These are phyloP conservation scores for Eleginops maclovinus DNA, from an alignment of 2,113 vertebrate genomes.

Conservation along the genomic window DNA sequence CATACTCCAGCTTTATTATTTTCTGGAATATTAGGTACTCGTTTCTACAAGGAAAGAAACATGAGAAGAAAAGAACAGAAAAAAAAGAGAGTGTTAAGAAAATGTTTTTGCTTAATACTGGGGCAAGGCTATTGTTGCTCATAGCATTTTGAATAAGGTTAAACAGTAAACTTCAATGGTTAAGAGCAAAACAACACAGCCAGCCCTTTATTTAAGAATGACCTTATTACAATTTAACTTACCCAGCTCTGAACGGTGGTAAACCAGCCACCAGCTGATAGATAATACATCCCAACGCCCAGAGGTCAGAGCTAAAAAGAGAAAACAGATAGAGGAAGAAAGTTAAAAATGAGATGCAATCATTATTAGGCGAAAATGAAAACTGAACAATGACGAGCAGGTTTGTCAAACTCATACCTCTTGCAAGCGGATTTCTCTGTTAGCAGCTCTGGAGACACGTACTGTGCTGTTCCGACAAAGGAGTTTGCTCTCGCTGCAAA, in stretches of 20 bases:
- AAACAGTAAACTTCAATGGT: neutral
- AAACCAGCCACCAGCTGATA: constrained; percentile 98
- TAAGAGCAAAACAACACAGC: neutral
- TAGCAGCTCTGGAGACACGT: constrained; percentile 97
- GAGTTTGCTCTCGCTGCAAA: constrained; percentile 95
- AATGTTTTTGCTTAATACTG: neutral
- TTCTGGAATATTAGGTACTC: constrained; percentile 99
- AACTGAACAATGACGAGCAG: neutral
- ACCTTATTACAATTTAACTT: constrained; percentile 72
- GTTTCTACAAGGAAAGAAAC: constrained; percentile 85
- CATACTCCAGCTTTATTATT: constrained; percentile 99
- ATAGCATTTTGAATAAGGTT: neutral
- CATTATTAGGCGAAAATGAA: constrained; percentile 1
- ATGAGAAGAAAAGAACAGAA: neutral
- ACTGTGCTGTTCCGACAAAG: constrained; percentile 98
- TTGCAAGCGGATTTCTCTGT: constrained; percentile 99
- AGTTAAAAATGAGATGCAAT: neutral
- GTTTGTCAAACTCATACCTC: constrained; percentile 82
- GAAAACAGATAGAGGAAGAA: neutral
- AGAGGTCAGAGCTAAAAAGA: constrained; percentile 90
- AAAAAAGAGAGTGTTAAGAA: neutral
- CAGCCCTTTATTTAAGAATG: neutral
- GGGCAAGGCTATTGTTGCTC: neutral
- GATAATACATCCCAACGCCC: constrained; percentile 98
- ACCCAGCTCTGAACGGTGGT: constrained; percentile 98